These are phyloP conservation scores for Panzeria rudis DNA, from an alignment of 2,888 invertebrate genomes.

Conservation along the genomic window DNA sequence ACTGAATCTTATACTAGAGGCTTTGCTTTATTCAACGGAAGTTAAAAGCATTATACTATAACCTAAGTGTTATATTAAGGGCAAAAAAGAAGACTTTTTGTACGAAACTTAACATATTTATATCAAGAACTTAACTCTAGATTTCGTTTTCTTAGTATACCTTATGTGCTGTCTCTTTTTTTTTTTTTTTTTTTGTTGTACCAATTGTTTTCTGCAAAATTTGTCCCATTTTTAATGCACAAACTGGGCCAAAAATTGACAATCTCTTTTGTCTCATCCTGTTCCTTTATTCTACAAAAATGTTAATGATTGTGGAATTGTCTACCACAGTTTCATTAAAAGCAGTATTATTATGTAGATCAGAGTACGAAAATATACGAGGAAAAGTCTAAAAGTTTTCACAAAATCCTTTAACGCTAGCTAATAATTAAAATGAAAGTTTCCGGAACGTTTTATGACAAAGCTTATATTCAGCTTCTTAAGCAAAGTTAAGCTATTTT, in stretches of 20 bases:
- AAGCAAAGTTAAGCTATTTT: too few species aligned
- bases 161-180: neutral
- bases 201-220: neutral
- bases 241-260: slow-evolving; percentile 34
- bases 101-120: too few species aligned
- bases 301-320: slow-evolving; percentile 43
- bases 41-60: too few species aligned
- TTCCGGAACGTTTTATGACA: too few species aligned
- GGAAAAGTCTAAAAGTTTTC: neutral
- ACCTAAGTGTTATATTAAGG: too few species aligned
- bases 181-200: neutral
- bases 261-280: slow-evolving; percentile 17
- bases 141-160: slow-evolving; percentile 14
- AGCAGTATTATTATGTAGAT: neutral
- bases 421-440: too few species aligned
- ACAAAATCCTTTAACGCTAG: too few species aligned
- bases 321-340: slow-evolving; percentile 56
- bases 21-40: too few species aligned
- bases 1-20: too few species aligned
- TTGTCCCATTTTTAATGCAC: neutral
- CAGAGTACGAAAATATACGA: neutral
- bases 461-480: too few species aligned
- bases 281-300: slow-evolving; percentile 25
- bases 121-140: too few species aligned
- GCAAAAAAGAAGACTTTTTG: too few species aligned